A percentile compares a stretch with the other conserved stretches of the same genome.
phyloP scores from a whole-genome alignment of 2,113 vertebrate genomes.

The Elgaria multicarinata region DNA sequence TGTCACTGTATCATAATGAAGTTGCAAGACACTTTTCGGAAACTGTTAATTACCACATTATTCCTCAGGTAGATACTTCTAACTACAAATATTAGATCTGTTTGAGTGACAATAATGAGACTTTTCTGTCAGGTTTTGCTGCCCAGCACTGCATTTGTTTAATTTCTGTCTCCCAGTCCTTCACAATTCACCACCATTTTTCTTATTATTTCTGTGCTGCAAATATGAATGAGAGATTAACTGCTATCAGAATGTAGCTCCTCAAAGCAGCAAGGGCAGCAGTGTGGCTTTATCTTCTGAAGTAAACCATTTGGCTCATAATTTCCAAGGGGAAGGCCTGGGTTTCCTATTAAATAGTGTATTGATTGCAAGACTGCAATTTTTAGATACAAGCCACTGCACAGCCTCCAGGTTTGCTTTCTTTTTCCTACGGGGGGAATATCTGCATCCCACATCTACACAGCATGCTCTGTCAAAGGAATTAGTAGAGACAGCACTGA shows the following conservation, averaged over 20 bases:
- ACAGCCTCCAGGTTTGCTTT: neutral
- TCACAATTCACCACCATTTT: neutral
- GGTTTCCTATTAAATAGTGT: neutral
- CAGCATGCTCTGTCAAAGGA: too few species aligned
- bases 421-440: neutral
- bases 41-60: neutral
- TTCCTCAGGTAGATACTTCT: neutral
- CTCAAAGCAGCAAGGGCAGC: neutral
- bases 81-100: neutral
- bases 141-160: neutral
- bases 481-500: too few species aligned
- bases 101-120: neutral
- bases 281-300: neutral
- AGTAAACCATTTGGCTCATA: neutral
- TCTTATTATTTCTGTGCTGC: neutral
- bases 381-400: neutral
- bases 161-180: neutral
- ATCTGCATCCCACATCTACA: too few species aligned
- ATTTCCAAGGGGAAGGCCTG: neutral
- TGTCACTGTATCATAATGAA: neutral
- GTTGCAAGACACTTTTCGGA: neutral
- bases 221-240: neutral
- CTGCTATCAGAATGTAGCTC: neutral
- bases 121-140: neutral
- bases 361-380: neutral